Base-by-base conservation (phyloP, 92 coral and sea anemone species). In the Blastomussa wellsi region DNA sequence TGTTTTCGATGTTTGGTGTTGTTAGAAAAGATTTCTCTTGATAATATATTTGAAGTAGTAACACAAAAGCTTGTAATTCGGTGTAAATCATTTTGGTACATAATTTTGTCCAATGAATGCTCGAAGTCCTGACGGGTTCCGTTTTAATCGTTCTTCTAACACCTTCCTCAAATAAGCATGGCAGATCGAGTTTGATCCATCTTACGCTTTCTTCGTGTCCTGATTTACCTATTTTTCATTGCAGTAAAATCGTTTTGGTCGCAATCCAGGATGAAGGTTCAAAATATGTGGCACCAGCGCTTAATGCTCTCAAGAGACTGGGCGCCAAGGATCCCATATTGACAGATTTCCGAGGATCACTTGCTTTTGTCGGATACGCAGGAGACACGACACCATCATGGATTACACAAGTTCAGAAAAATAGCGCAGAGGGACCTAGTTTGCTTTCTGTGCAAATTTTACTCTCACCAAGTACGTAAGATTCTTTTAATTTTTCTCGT, bases 191-290 rank as follows among this genome's bases (percentile, higher is more conserved):
- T n/a, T n/a, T n/a, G n/a, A n/a, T n/a, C n/a, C n/a, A n/a, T n/a
- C n/a, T n/a, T n/a, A n/a, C n/a, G n/a, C n/a, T n/a, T n/a, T n/a
- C n/a, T n/a, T n/a, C n/a, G n/a, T n/a, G n/a, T n/a, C n/a, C n/a
- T n/a, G n/a, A n/a, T n/a, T 57, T 57, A 57, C 15, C 60, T 22
- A 57, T 39, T 32, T 72, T 20, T n/a, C 37, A 48, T 17, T 44
- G 33, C 76, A 85, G 88, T 32, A 60, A 77, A 41, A 85, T 85
- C 33, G 84, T 85, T 44, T 36, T 85, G 68, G 88, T 77, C 19
- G 84, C 88, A 37, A 33, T 85, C 69, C 82, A 68, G 78, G 88
- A 85, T 69, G 84, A 66, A 38, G 84, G 76, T 5, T 78, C 82
- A 22, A 64, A 32, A 9, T 28, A 17, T 17, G 29, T 14, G 6